phyloP scores from a whole-genome alignment of 1,140 invertebrate genomes.

The Leptinotarsa undecemlineata region DNA sequence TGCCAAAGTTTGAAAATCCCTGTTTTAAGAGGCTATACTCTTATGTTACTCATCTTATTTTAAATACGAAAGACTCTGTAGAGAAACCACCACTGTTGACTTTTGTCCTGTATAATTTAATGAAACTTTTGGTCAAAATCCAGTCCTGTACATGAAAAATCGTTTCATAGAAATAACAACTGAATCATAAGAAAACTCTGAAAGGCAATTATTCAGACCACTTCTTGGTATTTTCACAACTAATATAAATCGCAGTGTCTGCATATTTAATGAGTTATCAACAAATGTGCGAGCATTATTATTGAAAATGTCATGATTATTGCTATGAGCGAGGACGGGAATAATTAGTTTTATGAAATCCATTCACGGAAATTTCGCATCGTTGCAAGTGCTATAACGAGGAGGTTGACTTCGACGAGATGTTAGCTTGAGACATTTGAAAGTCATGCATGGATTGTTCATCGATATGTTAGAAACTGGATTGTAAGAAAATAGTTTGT shows the following conservation, averaged over 20 bases:
- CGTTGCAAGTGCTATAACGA: neutral
- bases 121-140: too few species aligned
- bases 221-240: neutral
- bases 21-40: too few species aligned
- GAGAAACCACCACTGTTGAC: too few species aligned
- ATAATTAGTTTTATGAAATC: slow-evolving; percentile 1
- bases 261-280: neutral
- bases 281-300: neutral
- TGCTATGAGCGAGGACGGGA: neutral
- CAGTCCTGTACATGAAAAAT: neutral
- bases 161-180: neutral
- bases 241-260: neutral
- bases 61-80: too few species aligned
- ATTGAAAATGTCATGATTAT: neutral
- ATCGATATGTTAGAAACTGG: too few species aligned
- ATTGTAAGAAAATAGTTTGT: too few species aligned
- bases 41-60: too few species aligned
- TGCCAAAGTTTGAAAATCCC: too few species aligned
- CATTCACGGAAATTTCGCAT: neutral
- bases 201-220: neutral
- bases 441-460: slow-evolving; percentile 8
- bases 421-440: neutral
- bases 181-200: neutral
- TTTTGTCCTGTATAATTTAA: too few species aligned
- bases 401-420: neutral